A percentile compares a stretch with the other conserved stretches of the same genome.
These are phyloP conservation scores for Romanogobio albipinnatus DNA, from an alignment of 2,113 vertebrate species.

Conservation along the genomic window DNA sequence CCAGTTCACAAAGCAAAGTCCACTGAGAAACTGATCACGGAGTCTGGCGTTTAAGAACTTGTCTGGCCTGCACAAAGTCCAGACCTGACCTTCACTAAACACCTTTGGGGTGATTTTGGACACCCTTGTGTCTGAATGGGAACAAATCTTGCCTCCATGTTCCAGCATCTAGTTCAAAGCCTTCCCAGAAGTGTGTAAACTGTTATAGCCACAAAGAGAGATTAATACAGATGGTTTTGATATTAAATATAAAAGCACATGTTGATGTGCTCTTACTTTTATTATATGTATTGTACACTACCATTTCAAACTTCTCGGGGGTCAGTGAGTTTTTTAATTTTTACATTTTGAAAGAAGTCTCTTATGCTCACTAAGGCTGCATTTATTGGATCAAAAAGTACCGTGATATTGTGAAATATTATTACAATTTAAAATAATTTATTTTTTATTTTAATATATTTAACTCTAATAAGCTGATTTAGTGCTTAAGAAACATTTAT, in stretches of 20 bases:
- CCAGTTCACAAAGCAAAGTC: background rate
- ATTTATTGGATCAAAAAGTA: background rate
- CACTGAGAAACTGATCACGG: background rate
- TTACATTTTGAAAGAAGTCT: background rate
- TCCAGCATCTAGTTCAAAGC: background rate
- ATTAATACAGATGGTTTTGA: background rate
- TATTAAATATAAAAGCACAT: background rate
- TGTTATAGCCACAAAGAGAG: background rate
- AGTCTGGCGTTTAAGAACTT: background rate
- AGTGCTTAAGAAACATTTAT: background rate
- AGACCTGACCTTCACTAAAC: slow-evolving; percentile 2
- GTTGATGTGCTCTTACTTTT: background rate
- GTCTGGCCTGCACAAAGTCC: background rate
- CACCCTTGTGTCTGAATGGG: background rate
- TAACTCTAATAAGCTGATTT: background rate
- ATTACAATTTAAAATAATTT: no score
- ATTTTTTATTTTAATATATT: background rate
- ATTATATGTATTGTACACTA: background rate
- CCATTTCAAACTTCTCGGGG: background rate
- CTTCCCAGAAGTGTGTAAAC: background rate
- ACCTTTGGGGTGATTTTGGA: slow-evolving; percentile 10
- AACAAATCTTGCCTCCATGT: background rate
- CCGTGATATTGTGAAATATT: background rate
- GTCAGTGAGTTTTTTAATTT: background rate
- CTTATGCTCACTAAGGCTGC: background rate